phyloP scores from a whole-genome alignment of 2,113 vertebrate genomes.

The Forbesichthys papilliferus region DNA sequence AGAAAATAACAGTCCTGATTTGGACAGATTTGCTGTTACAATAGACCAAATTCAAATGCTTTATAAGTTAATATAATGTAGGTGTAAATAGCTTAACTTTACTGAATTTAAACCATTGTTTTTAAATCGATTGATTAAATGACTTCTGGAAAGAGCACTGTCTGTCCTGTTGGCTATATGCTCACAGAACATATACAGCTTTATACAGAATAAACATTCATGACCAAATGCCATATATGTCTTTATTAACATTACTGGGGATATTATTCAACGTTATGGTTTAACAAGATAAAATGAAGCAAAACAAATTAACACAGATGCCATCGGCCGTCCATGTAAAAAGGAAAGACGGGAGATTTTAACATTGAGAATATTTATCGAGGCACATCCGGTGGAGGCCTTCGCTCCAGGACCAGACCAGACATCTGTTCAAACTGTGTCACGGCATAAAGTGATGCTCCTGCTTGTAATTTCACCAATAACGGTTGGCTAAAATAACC shows the following conservation, averaged over 20 bases:
- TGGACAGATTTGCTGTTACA: no score
- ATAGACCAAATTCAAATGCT: no score
- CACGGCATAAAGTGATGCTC: background rate
- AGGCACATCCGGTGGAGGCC: conserved; percentile 56
- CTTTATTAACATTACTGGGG: conserved; percentile 58
- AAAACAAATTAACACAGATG: conserved; percentile 46
- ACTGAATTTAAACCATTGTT: no score
- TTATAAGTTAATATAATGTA: no score
- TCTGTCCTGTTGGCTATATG: no score
- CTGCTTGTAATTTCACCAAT: background rate
- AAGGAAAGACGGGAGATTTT: conserved; percentile 46
- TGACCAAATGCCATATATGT: conserved; percentile 36
- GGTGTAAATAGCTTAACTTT: no score
- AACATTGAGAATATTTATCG: conserved; percentile 39
- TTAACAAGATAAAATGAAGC: conserved; percentile 53
- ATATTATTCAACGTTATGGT: conserved; percentile 62
- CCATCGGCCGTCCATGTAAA: conserved; percentile 27
- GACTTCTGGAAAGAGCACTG: no score
- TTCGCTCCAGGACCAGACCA: no score
- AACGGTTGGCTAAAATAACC: background rate
- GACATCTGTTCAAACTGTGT: no score
- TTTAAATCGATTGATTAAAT: no score
- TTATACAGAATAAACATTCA: background rate
- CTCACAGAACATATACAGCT: no score
- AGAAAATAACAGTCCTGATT: no score